Evolutionary conservation across 2,888 invertebrate genomes (phyloP).

Genomic region (Acrobasis repandana): DNA sequence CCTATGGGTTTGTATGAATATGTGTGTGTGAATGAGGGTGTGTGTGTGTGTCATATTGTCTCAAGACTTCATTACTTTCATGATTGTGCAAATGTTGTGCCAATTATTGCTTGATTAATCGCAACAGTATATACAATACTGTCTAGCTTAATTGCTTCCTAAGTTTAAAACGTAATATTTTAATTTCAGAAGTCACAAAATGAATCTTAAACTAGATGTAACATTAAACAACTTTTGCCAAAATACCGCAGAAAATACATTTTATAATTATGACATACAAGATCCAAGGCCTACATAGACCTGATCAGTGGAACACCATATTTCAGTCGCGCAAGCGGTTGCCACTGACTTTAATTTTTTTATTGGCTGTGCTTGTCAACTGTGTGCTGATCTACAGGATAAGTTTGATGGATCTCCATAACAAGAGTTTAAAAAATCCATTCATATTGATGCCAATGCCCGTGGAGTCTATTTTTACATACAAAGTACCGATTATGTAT

Average conservation of each 20-base stretch:
- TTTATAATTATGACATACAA: not conserved
- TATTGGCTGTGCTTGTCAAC: slow-evolving; percentile 66
- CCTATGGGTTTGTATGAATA: too few relatives aligned
- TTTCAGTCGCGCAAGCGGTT: slow-evolving; percentile 72
- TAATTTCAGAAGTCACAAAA: too few relatives aligned
- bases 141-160: too few relatives aligned
- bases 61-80: too few relatives aligned
- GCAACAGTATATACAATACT: too few relatives aligned
- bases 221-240: too few relatives aligned
- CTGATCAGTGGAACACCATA: not conserved
- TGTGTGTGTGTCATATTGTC: not conserved
- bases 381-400: slow-evolving; percentile 82
- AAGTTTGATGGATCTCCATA: slow-evolving; percentile 84
- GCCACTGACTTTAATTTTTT: slow-evolving; percentile 67
- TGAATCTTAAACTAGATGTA: too few relatives aligned
- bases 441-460: slow-evolving; percentile 45
- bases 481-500: slow-evolving; percentile 49
- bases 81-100: slow-evolving; percentile 1
- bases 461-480: slow-evolving; percentile 39
- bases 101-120: not conserved
- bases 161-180: too few relatives aligned
- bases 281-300: not conserved
- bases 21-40: too few relatives aligned
- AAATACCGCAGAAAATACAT: too few relatives aligned
- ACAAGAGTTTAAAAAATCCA: slow-evolving; percentile 78